Evolutionary conservation across 2,113 vertebrate genomes (phyloP).

Genomic region (Poeciliopsis turrubarensis): DNA sequence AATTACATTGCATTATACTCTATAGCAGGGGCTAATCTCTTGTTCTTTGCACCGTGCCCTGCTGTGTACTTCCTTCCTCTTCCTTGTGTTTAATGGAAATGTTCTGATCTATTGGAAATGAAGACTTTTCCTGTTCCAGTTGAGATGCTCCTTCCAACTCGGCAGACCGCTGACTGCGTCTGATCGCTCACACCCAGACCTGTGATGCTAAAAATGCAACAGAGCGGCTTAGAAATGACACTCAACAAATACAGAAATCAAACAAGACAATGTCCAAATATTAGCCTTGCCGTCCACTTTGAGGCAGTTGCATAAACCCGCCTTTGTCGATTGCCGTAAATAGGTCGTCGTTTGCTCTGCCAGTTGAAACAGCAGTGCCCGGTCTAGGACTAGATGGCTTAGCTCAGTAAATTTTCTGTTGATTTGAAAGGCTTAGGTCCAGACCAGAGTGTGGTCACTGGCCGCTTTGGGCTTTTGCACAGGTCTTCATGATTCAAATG

Average conservation of each 20-base stretch:
- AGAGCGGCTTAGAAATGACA: slow-evolving; percentile 66
- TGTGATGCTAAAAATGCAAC: slow-evolving; percentile 74
- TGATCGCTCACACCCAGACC: slow-evolving; percentile 56
- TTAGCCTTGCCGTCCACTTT: slow-evolving; percentile 71
- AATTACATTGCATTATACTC: not conserved
- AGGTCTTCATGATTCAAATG: slow-evolving; percentile 46
- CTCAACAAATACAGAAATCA: slow-evolving; percentile 79
- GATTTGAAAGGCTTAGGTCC: slow-evolving; percentile 68
- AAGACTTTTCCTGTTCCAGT: slow-evolving; percentile 52
- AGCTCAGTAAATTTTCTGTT: slow-evolving; percentile 73
- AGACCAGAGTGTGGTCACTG: slow-evolving; percentile 65
- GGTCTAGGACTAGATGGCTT: slow-evolving; percentile 65
- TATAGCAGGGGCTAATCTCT: not conserved
- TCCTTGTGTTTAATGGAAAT: slow-evolving; percentile 45
- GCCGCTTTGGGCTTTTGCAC: slow-evolving; percentile 44
- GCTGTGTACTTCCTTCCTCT: slow-evolving; percentile 10
- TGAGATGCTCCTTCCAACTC: slow-evolving; percentile 45
- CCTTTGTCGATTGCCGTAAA: slow-evolving; percentile 72
- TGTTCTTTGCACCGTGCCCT: not conserved
- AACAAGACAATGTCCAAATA: slow-evolving; percentile 80
- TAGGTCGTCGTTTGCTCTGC: slow-evolving; percentile 62
- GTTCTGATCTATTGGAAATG: slow-evolving; percentile 44
- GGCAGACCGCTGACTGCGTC: slow-evolving; percentile 71
- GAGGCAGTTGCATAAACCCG: slow-evolving; percentile 65
- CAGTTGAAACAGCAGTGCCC: slow-evolving; percentile 71